Conservation (phyloP, 2,113 vertebrate species). For the Scatophagus argus region DNA sequence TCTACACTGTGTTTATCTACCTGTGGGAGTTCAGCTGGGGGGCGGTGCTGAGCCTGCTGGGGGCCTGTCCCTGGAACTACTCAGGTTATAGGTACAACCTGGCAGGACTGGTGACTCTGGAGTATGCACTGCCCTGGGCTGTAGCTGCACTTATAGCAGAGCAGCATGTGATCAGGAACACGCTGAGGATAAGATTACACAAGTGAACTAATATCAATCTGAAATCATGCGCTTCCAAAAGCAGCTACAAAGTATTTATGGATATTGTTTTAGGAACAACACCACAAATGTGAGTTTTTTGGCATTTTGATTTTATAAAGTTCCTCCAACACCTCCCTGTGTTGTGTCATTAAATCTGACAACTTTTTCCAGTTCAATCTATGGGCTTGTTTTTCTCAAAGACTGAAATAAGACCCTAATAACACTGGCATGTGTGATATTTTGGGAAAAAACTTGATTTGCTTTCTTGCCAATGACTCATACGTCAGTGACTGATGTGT, state of each 20-base stretch:
- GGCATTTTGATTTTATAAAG: not conserved
- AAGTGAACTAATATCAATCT: conserved; percentile 19
- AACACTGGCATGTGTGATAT: not conserved
- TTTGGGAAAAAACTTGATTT: not conserved
- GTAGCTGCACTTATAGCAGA: conserved; percentile 80
- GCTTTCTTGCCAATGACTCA: not conserved
- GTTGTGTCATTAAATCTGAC: not conserved
- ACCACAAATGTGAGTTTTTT: not conserved
- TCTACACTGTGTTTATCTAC: conserved; percentile 83
- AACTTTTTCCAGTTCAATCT: not conserved
- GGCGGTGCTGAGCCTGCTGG: conserved; percentile 66
- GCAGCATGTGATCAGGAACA: conserved; percentile 82
- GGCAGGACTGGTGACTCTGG: conserved; percentile 82
- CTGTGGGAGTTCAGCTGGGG: conserved; percentile 85
- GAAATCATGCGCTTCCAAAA: conserved; percentile 14
- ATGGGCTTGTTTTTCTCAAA: not conserved
- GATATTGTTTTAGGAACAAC: conserved; percentile 1
- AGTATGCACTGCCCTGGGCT: conserved; percentile 82
- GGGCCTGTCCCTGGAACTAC: conserved; percentile 87
- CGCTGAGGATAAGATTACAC: conserved; percentile 76
- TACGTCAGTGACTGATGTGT: too few species aligned
- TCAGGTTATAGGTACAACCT: conserved; percentile 79
- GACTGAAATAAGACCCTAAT: not conserved
- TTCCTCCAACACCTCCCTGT: not conserved
- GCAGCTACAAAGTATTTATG: not conserved